phyloP scores from a whole-genome alignment of 1,140 invertebrate genomes.

The Apis dorsata region DNA sequence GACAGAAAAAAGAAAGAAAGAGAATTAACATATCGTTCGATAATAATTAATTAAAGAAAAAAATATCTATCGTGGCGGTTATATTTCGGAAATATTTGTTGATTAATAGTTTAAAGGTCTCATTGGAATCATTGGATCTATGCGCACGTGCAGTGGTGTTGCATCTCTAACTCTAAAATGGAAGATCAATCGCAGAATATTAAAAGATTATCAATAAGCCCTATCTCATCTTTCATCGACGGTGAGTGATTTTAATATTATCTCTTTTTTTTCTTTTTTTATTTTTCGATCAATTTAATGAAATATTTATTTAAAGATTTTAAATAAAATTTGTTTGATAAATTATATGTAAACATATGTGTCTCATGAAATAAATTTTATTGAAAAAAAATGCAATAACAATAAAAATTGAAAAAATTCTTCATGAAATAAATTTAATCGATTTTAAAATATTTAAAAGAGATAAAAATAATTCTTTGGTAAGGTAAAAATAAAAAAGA shows the following conservation, averaged over 20 bases:
- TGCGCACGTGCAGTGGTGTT: not conserved
- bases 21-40: not conserved
- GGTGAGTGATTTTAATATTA: conserved; percentile 33
- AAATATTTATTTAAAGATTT: not conserved
- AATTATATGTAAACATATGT: too few species aligned
- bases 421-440: too few species aligned
- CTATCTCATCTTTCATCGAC: conserved; percentile 16
- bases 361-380: not conserved
- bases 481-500: too few species aligned
- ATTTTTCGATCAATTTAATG: not conserved
- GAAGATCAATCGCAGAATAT: conserved; percentile 30
- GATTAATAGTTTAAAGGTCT: too few species aligned
- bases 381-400: too few species aligned
- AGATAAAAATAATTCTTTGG: too few species aligned
- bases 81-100: conserved; percentile 51
- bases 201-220: conserved; percentile 16
- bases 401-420: too few species aligned
- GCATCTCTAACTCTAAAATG: conserved; percentile 36
- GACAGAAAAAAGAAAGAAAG: not conserved
- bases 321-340: not conserved
- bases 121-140: not conserved
- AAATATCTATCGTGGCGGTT: conserved; percentile 9
- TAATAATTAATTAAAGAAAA: not conserved
- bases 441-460: too few species aligned
- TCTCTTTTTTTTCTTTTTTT: not conserved